These are phyloP conservation scores for Alouatta palliata DNA, from an alignment of 2,113 vertebrate species.

Conservation along the genomic window DNA sequence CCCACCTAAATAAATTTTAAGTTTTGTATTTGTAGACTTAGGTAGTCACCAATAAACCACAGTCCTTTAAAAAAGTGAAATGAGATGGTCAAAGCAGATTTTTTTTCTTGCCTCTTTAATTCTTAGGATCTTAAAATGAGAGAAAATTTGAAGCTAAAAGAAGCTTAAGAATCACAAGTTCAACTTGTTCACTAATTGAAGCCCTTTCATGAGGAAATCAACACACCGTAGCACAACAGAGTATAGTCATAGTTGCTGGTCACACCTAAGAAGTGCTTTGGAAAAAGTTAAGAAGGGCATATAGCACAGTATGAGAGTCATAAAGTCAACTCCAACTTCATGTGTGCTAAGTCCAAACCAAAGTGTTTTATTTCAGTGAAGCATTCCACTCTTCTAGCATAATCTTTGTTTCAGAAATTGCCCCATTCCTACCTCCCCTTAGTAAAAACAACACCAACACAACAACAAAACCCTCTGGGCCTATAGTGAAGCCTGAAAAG, in stretches of 20 bases:
- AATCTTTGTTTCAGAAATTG: background rate
- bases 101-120: background rate
- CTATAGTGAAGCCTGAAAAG: background rate
- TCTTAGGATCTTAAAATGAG: background rate
- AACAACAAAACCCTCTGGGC: background rate
- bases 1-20: background rate
- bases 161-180: background rate
- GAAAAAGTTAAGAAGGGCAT: background rate
- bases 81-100: background rate
- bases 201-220: conserved; percentile 15
- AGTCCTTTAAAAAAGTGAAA: background rate
- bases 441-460: background rate
- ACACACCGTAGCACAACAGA: background rate
- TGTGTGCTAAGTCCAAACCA: background rate
- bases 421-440: rapidly evolving
- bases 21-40: background rate
- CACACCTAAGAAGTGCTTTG: background rate
- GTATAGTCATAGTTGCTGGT: background rate
- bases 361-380: background rate
- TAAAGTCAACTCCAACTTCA: background rate
- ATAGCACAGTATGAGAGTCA: background rate
- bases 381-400: background rate
- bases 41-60: background rate
- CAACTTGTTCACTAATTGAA: background rate
- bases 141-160: background rate